phyloP scores from a whole-genome alignment of 2,113 vertebrate species.

The Brevimyrus niger region DNA sequence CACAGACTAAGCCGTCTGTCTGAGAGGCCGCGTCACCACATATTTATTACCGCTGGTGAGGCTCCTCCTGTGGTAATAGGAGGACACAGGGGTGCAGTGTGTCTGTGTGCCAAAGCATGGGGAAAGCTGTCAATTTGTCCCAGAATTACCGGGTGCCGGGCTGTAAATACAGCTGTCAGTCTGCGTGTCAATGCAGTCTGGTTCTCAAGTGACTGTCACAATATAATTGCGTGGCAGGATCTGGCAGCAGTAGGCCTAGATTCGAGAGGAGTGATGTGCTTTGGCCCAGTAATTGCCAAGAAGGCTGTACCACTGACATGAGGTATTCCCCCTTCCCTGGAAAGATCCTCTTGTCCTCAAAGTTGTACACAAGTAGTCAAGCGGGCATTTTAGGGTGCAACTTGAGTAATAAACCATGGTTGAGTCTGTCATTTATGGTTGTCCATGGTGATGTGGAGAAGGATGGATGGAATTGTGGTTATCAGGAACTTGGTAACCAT shows the following conservation, averaged over 20 bases:
- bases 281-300: not conserved
- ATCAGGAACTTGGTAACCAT: not conserved
- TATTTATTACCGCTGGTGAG: not conserved
- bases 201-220: conserved; percentile 12
- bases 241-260: not conserved
- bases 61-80: not conserved
- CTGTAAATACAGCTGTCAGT: conserved; percentile 21
- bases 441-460: not conserved
- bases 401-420: not conserved
- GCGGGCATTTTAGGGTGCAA: not conserved
- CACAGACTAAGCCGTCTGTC: not conserved
- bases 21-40: not conserved
- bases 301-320: not conserved
- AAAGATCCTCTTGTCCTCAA: not conserved
- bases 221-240: conserved; percentile 17
- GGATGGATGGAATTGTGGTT: not conserved
- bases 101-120: not conserved
- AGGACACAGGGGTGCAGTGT: not conserved
- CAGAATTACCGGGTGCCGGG: not conserved
- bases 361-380: not conserved
- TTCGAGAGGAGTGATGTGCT: conserved; percentile 5
- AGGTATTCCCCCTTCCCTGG: not conserved
- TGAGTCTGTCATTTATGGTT: not conserved
- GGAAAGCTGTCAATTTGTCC: not conserved
- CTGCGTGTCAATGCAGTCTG: not conserved